Evolutionary conservation across 2,888 invertebrate species (phyloP), one percentile per base, ranked within the genome.

Genomic region (Gastracanthus pulcherrimus): DNA sequence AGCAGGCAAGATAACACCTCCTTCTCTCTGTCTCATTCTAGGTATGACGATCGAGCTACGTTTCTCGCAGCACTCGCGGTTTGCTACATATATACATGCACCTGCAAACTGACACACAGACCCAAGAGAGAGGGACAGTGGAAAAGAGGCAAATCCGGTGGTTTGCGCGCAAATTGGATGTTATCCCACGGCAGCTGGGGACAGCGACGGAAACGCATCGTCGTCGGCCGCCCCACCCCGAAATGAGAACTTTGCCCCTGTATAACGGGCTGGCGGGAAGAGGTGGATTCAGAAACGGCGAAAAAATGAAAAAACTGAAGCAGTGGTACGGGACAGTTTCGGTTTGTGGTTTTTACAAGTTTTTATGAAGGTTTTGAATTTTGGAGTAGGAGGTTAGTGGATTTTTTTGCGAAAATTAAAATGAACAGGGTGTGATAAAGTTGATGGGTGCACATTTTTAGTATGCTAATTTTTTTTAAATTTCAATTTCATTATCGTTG

Each of bases 151-250:
- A 85, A 88, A 87, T 87, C 87, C 86, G 83, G 86, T 84, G 87
- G 86, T 87, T 87, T 86, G 85, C 85, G 87, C 86, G 84, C 86
- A 88, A 88, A 88, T 88, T 87, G 88, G 87, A 88, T 87, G 87
- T 87, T 90, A 89, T 89, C 89, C 87, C 88, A 86, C 86, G 85
- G 88, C 89, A 89, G 89, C 88, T 89, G 89, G 88, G 89, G 88
- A 88, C 86, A 86, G 83, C 83, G n/a, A 62, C 38, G 36, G 38
- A 67, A 55, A 67, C 13, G 23, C 51, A 7, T 55, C 31, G 29
- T 19, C 38, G 19, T n/a, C 41, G 13, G 29, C 48, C 45, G 26
- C 23, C 36, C 38, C 29, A 29, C 45, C 13, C 64, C 70, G 23
- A 48, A 77, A 62, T 69, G 48, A 41, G 72, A 72, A 72, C 72